Conservation (phyloP, 2,113 vertebrate genomes). For the Aegotheles bennettii region DNA sequence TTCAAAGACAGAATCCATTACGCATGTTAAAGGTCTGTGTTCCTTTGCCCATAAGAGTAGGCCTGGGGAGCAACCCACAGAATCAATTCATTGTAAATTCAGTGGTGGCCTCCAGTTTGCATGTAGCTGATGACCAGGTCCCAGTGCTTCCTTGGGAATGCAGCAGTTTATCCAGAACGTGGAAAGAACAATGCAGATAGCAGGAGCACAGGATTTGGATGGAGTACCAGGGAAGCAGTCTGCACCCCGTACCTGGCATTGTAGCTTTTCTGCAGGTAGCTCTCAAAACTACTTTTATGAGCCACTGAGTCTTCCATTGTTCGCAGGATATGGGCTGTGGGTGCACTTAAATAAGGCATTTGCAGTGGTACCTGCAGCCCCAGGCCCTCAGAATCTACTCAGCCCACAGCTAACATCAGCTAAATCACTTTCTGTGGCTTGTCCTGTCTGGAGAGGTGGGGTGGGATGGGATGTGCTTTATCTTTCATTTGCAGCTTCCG, state of each 20-base stretch:
- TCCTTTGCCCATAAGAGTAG: neutral
- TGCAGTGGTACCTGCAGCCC: neutral
- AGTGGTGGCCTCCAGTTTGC: neutral
- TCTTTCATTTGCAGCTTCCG: neutral
- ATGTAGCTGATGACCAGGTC: neutral
- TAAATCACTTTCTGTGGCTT: neutral
- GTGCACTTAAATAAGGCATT: neutral
- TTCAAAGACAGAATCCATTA: neutral
- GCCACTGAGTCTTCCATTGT: neutral
- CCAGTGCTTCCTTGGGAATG: neutral
- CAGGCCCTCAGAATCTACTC: neutral
- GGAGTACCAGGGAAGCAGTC: neutral
- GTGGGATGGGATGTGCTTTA: neutral
- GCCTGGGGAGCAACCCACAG: neutral
- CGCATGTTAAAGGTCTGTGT: neutral
- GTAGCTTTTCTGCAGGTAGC: neutral
- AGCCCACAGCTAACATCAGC: neutral
- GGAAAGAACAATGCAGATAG: neutral
- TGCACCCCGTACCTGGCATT: rapidly evolving
- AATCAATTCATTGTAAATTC: neutral
- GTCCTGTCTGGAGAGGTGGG: neutral
- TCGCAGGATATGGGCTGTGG: neutral
- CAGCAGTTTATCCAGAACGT: neutral
- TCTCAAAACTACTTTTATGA: neutral
- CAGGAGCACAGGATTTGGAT: neutral